Conservation (phyloP, 2,797 vertebrate species). For the Dermochelys coriacea region DNA sequence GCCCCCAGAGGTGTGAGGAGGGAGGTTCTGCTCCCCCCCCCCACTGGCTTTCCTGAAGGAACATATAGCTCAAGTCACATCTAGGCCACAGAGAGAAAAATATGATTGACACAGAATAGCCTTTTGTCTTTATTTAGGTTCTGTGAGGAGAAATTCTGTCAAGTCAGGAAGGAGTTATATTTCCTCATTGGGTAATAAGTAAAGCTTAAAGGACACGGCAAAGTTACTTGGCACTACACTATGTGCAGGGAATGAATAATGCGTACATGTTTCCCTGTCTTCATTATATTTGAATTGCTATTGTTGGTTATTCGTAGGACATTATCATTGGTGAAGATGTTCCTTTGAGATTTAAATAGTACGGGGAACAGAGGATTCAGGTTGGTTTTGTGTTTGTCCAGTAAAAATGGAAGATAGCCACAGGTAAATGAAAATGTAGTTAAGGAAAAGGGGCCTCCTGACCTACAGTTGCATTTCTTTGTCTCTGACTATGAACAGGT, state of each 20-base stretch:
- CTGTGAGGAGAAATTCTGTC: background rate
- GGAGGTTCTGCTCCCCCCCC: too few species aligned
- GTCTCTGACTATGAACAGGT: background rate
- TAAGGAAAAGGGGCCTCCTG: background rate
- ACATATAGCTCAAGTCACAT: background rate
- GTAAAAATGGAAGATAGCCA: background rate
- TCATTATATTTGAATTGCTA: background rate
- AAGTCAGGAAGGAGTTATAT: background rate
- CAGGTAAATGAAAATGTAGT: background rate
- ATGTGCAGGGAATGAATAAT: background rate
- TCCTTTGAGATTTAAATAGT: background rate
- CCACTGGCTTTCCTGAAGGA: background rate
- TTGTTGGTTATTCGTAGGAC: background rate
- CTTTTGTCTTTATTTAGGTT: background rate
- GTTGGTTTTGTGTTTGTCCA: background rate
- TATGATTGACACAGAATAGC: background rate
- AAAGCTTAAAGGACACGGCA: background rate
- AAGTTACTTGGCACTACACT: background rate
- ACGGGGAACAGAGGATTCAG: background rate
- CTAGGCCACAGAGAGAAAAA: background rate
- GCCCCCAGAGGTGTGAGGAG: background rate
- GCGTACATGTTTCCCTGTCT: background rate
- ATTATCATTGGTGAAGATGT: background rate
- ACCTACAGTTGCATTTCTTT: background rate
- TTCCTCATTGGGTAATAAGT: background rate